A percentile compares a stretch with the other conserved stretches of the same genome.
These are phyloP conservation scores for Poecile montanus DNA, from an alignment of 2,797 vertebrate species.

Conservation along the genomic window DNA sequence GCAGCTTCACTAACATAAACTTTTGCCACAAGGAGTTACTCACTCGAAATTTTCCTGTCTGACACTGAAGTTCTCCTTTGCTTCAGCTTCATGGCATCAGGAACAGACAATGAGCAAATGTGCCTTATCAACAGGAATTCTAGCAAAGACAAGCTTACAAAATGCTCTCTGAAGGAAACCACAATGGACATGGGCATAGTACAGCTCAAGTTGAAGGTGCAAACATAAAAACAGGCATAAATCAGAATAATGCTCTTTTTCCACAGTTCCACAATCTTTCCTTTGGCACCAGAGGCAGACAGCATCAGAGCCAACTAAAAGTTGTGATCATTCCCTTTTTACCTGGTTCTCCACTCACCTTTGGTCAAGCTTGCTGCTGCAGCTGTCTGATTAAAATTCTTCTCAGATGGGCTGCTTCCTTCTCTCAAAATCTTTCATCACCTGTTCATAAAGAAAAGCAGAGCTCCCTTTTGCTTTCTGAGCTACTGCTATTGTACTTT, in stretches of 20 bases:
- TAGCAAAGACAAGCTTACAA: conserved; percentile 4
- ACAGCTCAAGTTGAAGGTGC: background rate
- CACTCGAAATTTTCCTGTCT: conserved; percentile 11
- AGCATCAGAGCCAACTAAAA: background rate
- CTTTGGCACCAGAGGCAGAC: conserved; percentile 1
- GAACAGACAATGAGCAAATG: background rate
- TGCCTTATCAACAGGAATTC: background rate
- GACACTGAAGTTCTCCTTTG: conserved; percentile 1
- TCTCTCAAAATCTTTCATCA: conserved; percentile 38
- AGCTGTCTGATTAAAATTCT: background rate
- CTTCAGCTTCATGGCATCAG: background rate
- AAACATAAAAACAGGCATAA: background rate
- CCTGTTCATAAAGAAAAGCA: conserved; percentile 57
- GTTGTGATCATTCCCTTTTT: background rate
- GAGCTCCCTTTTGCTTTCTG: conserved; percentile 25
- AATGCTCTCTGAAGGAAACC: conserved; percentile 10
- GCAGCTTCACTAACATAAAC: background rate
- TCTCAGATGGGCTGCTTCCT: background rate
- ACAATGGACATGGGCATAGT: background rate
- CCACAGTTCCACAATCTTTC: background rate
- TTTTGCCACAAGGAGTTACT: conserved; percentile 9
- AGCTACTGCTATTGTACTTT: background rate
- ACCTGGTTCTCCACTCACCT: background rate
- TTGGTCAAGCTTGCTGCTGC: background rate
- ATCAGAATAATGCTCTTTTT: background rate